Percentiles rank a stretch among this genome's conserved stretches.
These are phyloP conservation scores for Bombyx mandarina DNA, from an alignment of 1,140 invertebrate genomes.

Conservation along the genomic window DNA sequence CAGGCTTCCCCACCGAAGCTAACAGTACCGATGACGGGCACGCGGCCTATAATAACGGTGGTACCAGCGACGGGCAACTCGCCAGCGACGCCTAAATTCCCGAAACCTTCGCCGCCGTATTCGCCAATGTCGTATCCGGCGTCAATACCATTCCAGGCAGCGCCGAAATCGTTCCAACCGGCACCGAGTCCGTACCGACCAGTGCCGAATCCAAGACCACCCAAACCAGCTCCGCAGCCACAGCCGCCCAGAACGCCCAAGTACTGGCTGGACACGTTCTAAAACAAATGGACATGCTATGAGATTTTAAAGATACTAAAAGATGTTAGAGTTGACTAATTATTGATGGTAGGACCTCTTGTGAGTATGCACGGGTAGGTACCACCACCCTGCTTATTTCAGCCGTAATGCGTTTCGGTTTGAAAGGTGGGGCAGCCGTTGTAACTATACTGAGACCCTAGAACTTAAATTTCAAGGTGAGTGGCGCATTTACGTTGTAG, in stretches of 20 bases:
- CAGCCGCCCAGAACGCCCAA: not conserved
- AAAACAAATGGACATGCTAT: not conserved
- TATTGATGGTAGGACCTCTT: too few relatives aligned
- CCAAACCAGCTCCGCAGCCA: constrained; percentile 1
- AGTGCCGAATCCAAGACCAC: too few relatives aligned
- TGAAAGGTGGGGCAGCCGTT: too few relatives aligned
- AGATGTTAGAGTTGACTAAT: too few relatives aligned
- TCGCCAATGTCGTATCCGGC: not conserved
- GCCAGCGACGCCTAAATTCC: constrained; percentile 31
- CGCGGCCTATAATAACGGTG: not conserved
- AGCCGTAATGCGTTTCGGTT: too few relatives aligned
- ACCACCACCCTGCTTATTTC: too few relatives aligned
- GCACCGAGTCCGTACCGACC: too few relatives aligned
- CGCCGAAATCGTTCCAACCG: constrained; percentile 8
- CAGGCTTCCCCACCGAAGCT: not conserved
- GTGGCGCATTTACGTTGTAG: too few relatives aligned
- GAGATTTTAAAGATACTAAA: too few relatives aligned
- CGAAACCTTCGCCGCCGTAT: constrained; percentile 33
- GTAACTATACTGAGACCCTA: too few relatives aligned
- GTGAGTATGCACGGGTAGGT: too few relatives aligned
- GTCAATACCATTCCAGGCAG: constrained; percentile 8
- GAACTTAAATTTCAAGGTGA: too few relatives aligned
- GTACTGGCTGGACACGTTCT: constrained; percentile 3
- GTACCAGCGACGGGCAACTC: constrained; percentile 32
- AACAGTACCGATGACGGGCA: not conserved